A percentile compares a stretch with the other conserved stretches of the same genome.
Conservation (phyloP, 2,888 invertebrate genomes). For the Leuctra nigra region DNA sequence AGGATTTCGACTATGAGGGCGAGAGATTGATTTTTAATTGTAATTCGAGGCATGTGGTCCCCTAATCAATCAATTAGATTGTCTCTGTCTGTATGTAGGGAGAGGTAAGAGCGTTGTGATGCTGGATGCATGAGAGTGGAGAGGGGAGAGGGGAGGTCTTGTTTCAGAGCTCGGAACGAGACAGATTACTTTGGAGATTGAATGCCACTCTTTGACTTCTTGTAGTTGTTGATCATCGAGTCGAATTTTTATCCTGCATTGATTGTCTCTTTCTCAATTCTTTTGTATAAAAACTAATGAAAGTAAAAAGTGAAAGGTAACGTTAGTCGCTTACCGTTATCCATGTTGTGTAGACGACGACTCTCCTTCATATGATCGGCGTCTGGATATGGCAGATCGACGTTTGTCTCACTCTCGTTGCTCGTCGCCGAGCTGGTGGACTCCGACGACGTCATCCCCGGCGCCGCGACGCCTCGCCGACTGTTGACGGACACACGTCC, state of each 20-base stretch:
- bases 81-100: not conserved
- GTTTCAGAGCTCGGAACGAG: not conserved
- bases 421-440: slow-evolving; percentile 30
- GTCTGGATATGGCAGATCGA: slow-evolving; percentile 35
- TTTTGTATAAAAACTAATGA: too few relatives aligned
- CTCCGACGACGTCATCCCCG: slow-evolving; percentile 19
- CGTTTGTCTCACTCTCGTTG: slow-evolving; percentile 34
- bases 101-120: not conserved
- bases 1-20: too few relatives aligned
- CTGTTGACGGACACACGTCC: slow-evolving; percentile 17
- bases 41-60: slow-evolving; percentile 23
- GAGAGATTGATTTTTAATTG: slow-evolving; percentile 22
- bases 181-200: slow-evolving; percentile 11
- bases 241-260: too few relatives aligned
- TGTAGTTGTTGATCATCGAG: too few relatives aligned
- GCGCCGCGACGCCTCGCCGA: slow-evolving; percentile 6
- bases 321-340: slow-evolving; percentile 32
- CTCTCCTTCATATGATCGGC: slow-evolving; percentile 30
- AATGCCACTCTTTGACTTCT: too few relatives aligned
- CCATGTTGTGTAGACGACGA: slow-evolving; percentile 30
- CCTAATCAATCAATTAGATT: slow-evolving; percentile 24
- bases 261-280: too few relatives aligned
- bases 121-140: not conserved
- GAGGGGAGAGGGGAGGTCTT: slow-evolving; percentile 1
- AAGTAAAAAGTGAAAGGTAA: too few relatives aligned